Evolutionary conservation across 2,888 invertebrate genomes (phyloP).

Genomic region (Ophion ventricosus): DNA sequence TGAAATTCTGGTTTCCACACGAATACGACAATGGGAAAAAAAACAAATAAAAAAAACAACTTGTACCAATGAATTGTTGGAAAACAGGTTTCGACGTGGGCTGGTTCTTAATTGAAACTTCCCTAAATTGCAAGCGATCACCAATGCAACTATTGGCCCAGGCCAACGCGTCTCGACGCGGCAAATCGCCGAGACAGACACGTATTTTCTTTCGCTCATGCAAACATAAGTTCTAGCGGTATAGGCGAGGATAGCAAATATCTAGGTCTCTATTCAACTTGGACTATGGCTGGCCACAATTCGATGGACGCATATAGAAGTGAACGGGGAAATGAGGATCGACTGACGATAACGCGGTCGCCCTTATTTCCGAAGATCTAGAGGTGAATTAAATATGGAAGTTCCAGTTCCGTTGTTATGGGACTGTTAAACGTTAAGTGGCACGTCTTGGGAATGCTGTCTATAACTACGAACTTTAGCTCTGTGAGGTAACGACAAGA

Average conservation of each 20-base stretch:
- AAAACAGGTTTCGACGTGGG: too few species aligned
- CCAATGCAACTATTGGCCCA: not conserved
- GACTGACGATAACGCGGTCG: slow-evolving; percentile 16
- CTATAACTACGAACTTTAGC: not conserved
- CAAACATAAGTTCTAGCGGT: not conserved
- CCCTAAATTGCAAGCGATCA: not conserved
- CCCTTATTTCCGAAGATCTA: not conserved
- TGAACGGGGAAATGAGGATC: slow-evolving; percentile 6
- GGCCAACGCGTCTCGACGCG: not conserved
- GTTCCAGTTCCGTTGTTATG: slow-evolving; percentile 5
- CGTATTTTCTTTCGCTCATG: not conserved
- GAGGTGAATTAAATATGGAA: slow-evolving; percentile 2
- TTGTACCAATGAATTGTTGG: not conserved
- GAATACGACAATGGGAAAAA: not conserved
- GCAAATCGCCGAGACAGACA: not conserved
- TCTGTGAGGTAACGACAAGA: not conserved
- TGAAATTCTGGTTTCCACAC: not conserved
- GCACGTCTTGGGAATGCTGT: not conserved
- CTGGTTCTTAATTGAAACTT: not conserved
- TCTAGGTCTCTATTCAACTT: slow-evolving; percentile 4
- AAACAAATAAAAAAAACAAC: not conserved
- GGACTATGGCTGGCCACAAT: not conserved
- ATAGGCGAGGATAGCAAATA: not conserved
- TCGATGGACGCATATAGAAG: slow-evolving; percentile 2
- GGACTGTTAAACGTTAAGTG: not conserved